Base-by-base conservation (phyloP, 2,888 invertebrate species). In the Phyllotreta cruciferae region DNA sequence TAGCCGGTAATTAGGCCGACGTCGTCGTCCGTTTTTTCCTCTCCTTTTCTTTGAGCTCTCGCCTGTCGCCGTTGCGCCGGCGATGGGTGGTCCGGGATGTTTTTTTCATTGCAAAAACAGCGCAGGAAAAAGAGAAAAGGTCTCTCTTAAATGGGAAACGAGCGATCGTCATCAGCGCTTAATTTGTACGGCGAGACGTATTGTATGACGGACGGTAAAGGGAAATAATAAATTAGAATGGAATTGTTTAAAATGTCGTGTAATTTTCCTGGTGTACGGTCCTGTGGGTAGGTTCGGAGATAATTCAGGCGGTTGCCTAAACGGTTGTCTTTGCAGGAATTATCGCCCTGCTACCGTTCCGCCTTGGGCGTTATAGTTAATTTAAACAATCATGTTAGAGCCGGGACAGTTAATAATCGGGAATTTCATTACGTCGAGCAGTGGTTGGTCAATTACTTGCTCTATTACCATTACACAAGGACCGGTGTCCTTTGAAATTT, bases 1-100 rank as follows among this genome's bases (percentile, higher is more conserved):
- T 74, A 75, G 72, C 69, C 65, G 60, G 71, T 74, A 75, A 75
- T 75, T 75, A 75, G 74, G 70, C 69, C 62, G 56, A 37, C 58
- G 66, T 69, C 24, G 24, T 24, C 24, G 24, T 24, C 24, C 24
- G 24, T 24, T 24, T 24, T 24, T 24, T 24, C 24, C 24, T 1
- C 24, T 64, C 24, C 13, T 58, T 50, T 42, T 58, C 52, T 58
- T 58, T 24, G 6, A 61, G 64, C 60, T 62, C 65, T 60, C 58
- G 56, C 39, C 57, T 50, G 36, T 62, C 58, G 66, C 60, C 66
- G 64, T 60, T 64, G 53, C 41, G 49, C 64, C 47, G 66, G 64
- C 24, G 24, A 64, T 68, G 68, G 66, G 68, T 68, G 67, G 67
- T 67, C 67, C 53, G 8, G 49, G 13, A 54, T 58, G 24, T 4